Evolutionary conservation across 2,888 invertebrate species (phyloP), one percentile per base, ranked within the genome.

Genomic region (Petrophora chlorosata): DNA sequence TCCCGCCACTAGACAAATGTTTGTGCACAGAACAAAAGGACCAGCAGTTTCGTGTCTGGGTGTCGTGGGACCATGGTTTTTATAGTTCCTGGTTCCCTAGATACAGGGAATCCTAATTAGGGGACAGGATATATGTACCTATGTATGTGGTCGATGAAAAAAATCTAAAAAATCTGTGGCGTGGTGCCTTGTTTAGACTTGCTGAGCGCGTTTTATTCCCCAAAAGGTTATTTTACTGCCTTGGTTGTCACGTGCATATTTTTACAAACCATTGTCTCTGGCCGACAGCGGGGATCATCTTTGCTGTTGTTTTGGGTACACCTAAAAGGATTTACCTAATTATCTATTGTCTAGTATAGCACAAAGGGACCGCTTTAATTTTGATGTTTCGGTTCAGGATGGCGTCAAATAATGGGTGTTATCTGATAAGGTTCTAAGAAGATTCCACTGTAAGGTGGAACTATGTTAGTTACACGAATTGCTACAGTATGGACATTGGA

Each of bases 251-350:
- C 45, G 38, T 40, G 40, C 33, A 36, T 4, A 10, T 3, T 32
- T 23, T 32, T 34, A 17, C 34, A 14, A 13, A 12, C 39, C 3
- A 44, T 50, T 39, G 39, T 35, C 26, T 14, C 9, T n/a, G 10
- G 9, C 22, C 3, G 29, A 33, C 25, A 39, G 34, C 34, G 33
- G 32, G 42, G 38, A 49, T 42, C 29, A 53, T 36, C 12, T 25
- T 23, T 48, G 46, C 58, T 42, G 47, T 49, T 67, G 61, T 64
- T 68, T 63, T 61, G 47, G 56, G 52, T 65, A 42, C 49, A 36
- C 62, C 62, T 65, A 70, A 82, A 77, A 63, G 73, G 74, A 75
- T 82, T 75, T 66, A 47, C 59, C 64, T 73, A 73, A 78, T 76
- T 72, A 64, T 25, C 70, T 56, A 73, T 82, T 82, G 79, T 81